Conservation (phyloP, 2,888 invertebrate species). For the Thymelicus lineola region DNA sequence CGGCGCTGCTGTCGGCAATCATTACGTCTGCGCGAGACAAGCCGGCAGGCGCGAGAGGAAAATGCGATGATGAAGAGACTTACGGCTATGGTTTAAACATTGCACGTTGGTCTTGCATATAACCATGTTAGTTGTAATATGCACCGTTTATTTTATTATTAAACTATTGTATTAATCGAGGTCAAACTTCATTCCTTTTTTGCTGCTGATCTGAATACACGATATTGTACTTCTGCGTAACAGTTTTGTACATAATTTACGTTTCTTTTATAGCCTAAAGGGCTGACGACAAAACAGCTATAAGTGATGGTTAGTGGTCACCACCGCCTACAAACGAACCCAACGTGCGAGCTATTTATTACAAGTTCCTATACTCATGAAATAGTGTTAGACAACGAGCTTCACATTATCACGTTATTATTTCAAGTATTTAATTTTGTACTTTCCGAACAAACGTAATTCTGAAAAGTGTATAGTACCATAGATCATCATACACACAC, state of each 20-base stretch:
- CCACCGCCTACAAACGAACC: too few species aligned
- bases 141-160: conserved; percentile 73
- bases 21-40: conserved; percentile 79
- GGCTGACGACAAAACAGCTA: too few species aligned
- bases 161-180: conserved; percentile 78
- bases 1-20: conserved; percentile 67
- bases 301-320: too few species aligned
- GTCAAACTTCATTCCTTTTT: conserved; percentile 62
- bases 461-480: too few species aligned
- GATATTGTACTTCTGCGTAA: too few species aligned
- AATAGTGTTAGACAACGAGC: neutral
- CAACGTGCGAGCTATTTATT: conserved; percentile 31
- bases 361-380: neutral
- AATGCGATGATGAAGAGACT: conserved; percentile 49
- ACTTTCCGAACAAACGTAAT: too few species aligned
- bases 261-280: too few species aligned
- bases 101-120: conserved; percentile 34
- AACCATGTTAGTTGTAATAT: conserved; percentile 58
- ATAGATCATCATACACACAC: too few species aligned
- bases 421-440: too few species aligned
- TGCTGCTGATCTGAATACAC: conserved; percentile 2
- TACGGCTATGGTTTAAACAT: conserved; percentile 43
- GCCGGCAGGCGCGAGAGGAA: conserved; percentile 46
- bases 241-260: too few species aligned
- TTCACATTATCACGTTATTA: neutral